Evolutionary conservation across 2,113 vertebrate species (phyloP), one percentile per base, ranked within the genome.

Genomic region (Eleginops maclovinus): DNA sequence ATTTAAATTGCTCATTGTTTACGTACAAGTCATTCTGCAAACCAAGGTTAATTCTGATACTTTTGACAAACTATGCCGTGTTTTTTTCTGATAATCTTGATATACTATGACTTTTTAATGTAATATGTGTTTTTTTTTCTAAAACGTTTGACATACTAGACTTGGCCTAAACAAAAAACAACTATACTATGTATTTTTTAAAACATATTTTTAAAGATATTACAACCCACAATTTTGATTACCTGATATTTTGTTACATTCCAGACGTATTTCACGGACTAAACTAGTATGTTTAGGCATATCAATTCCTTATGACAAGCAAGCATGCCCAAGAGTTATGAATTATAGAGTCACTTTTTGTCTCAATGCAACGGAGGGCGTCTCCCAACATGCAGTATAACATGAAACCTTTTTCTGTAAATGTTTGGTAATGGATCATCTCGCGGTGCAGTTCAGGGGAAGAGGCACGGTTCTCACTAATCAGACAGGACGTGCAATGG

Each of bases 401-500:
- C 68, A 68, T 81, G 81, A 78, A 83, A 81, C 46, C 47, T 50
- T 72, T 72, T 69, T 56, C 50, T 62, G 61, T 65, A 47, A 77
- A 77, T 28, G 61, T 15, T 9, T 36, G 17, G 46, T 31, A 31
- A 50, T 28, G 43, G 41, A 86, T 88, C 31, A 19, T 50, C 44
- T 36, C 24, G 75, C 50, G 47, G 65, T 65, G 82, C 51, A 56
- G 50, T 88, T 87, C 53, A 79, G 53, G 83, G 82, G 75, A 83
- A 82, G 84, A 84, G 68, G 72, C 82, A 79, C 46, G 49, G 63
- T 83, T 89, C 87, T 85, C 81, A 70, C 87, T 90, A 89, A 92
- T 92, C 90, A 89, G 84, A 81, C 88, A 93, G 93, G 92, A 94
- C 58, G 55, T 86, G 70, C 77, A 71, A 53, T 79, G 90, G 91